Evolutionary conservation across 2,113 vertebrate species (phyloP), one percentile per base, ranked within the genome.

Genomic region (Triplophysa dalaica): DNA sequence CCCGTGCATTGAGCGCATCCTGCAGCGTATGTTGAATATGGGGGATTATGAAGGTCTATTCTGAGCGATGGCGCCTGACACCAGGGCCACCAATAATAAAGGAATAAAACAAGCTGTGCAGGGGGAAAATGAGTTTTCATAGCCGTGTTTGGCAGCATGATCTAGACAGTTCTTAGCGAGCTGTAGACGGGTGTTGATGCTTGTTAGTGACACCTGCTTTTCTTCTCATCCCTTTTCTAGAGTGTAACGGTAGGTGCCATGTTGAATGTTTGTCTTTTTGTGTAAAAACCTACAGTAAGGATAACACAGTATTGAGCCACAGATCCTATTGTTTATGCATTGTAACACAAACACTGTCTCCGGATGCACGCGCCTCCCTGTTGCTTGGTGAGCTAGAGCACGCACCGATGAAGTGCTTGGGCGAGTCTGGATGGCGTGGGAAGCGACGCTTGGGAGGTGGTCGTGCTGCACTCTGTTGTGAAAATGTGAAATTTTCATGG

Each of bases 81-180:
- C 83, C 79, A 64, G 67, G 80, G 70, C 84, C 81, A 74, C 81
- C 82, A 86, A 87, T 84, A 81, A 81, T 87, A 87, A 87, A 83
- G 79, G 65, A 86, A 83, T 82, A 79, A 83, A 82, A 85, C 73
- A 75, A 77, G 67, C 80, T 77, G 75, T 64, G 65, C 66, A 63
- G 63, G 68, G 60, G 78, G 56, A 83, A 87, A 63, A 58, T 66
- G 66, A 65, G 83, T 87, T 87, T 85, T 83, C 80, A 80, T 86
- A 85, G 82, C 78, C 84, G 83, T 85, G 54, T 67, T 58, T 80
- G 78, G 74, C 61, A 67, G 75, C 70, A 74, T 70, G 78, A 79
- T 85, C 83, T 82, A 79, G 54, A 75, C 76, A 76, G 76, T 75
- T 78, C 72, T 75, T 43, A 58, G 56, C 56, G 48, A 77, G 82